phyloP scores from a whole-genome alignment of 1,140 invertebrate species.

The Cheumatopsyche charites region DNA sequence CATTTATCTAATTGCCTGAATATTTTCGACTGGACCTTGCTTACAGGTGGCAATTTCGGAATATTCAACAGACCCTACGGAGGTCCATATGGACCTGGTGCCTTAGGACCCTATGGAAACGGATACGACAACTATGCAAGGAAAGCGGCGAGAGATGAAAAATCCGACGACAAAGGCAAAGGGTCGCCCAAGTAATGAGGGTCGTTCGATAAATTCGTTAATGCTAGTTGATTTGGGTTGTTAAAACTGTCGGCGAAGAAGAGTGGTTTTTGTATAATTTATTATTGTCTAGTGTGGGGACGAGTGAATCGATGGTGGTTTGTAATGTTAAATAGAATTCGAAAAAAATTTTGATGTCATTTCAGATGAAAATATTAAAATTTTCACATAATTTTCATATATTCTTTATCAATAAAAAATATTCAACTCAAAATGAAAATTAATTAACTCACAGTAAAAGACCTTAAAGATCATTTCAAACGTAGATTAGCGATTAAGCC shows the following conservation, averaged over 20 bases:
- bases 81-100: constrained; percentile 41
- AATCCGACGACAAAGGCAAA: no score
- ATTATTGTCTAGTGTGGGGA: no score
- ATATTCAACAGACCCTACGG: constrained; percentile 40
- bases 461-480: no score
- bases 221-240: neutral
- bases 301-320: no score
- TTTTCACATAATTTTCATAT: neutral
- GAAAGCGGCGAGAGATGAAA: constrained; percentile 26
- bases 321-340: no score
- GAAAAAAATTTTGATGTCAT: neutral
- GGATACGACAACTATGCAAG: constrained; percentile 40
- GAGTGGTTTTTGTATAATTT: no score
- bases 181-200: neutral
- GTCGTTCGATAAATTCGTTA: neutral
- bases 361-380: neutral
- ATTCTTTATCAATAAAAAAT: no score
- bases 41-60: constrained; percentile 40
- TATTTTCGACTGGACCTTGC: constrained; percentile 6
- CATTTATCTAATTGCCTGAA: constrained; percentile 21
- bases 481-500: no score
- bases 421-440: no score
- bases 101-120: constrained; percentile 36
- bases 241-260: no score
- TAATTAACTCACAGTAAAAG: no score